Base-by-base conservation (phyloP, 1,140 invertebrate species). In the Teleogryllus occipitalis region DNA sequence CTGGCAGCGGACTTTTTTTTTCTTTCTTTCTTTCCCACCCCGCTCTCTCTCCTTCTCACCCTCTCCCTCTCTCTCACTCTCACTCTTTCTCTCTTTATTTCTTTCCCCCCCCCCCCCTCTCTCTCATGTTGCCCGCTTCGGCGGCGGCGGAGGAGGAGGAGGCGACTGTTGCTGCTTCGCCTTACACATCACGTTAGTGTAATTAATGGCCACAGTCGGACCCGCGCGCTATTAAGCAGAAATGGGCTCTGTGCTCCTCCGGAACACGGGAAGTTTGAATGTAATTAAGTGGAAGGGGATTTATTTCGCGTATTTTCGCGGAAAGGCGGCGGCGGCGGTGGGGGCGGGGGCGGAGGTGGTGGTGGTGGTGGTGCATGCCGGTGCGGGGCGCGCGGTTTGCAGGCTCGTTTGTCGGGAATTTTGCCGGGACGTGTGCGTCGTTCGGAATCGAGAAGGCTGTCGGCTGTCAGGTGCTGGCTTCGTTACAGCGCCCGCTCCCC, bases 221-320 rank as follows among this genome's bases (percentile, higher is more conserved):
- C 54, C 10, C 18, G 54, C 10, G 54, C 54, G 54, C 54, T 65
- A 65, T 65, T 65, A 65, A 65, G 54, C 54, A 65, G 54, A 65
- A 65, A 65, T 18, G 18, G 54, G 10, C 54, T 65, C 54, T 65
- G 54, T 65, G 18, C 54, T 14, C 54, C 10, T 65, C 54, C 54
- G 54, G 54, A 65, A 65, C 54, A 65, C 54, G 54, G 54, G 54
- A 65, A 65, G 54, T 65, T 65, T 65, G 54, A 65, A 65, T 65
- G 54, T 65, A 65, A 65, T 65, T 65, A 65, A 65, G 54, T 65
- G 18, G 54, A 65, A 65, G 54, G 18, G 54, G 18, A 65, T 65
- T 65, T 65, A 65, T 65, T 65, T 65, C 54, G 18, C 18, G 10
- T 65, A 65, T 65, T 65, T 65, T 65, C 54, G 54, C 54, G 18